Percentiles rank a stretch among this genome's conserved stretches.
Evolutionary conservation across 2,797 vertebrate genomes (phyloP).

Genomic region (Pangasius larnaudii): DNA sequence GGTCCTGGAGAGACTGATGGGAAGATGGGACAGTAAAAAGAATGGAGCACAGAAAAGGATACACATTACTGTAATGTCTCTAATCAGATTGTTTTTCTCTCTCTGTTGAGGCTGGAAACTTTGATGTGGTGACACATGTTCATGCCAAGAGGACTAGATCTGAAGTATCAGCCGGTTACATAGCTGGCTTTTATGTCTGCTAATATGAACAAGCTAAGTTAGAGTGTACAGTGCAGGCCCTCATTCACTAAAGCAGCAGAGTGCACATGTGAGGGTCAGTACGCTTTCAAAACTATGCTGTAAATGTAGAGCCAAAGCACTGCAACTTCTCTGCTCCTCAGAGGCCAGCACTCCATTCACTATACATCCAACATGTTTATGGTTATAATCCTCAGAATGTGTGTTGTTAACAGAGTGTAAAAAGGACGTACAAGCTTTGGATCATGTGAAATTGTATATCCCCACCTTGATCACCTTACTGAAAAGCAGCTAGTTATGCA

Average conservation of each 20-base stretch:
- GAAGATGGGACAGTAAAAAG: neutral
- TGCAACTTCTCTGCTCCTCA: neutral
- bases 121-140: slow-evolving; percentile 5
- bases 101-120: slow-evolving; percentile 5
- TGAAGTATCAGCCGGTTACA: slow-evolving; percentile 13
- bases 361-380: neutral
- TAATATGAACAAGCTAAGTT: slow-evolving; percentile 37
- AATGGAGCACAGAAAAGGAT: neutral
- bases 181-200: slow-evolving; percentile 35
- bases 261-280: neutral
- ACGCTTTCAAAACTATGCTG: neutral
- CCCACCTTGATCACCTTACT: neutral
- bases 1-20: neutral
- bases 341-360: neutral
- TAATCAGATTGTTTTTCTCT: neutral
- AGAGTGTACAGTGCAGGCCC: neutral
- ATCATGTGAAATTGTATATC: neutral
- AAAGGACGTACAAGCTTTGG: neutral
- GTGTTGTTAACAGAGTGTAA: neutral
- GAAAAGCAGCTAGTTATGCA: neutral
- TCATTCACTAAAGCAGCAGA: neutral
- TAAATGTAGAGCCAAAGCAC: neutral
- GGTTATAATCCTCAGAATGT: neutral
- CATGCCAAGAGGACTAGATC: neutral
- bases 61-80: neutral